These are phyloP conservation scores for Mareca strepera DNA, from an alignment of 2,797 vertebrate species.

Conservation along the genomic window DNA sequence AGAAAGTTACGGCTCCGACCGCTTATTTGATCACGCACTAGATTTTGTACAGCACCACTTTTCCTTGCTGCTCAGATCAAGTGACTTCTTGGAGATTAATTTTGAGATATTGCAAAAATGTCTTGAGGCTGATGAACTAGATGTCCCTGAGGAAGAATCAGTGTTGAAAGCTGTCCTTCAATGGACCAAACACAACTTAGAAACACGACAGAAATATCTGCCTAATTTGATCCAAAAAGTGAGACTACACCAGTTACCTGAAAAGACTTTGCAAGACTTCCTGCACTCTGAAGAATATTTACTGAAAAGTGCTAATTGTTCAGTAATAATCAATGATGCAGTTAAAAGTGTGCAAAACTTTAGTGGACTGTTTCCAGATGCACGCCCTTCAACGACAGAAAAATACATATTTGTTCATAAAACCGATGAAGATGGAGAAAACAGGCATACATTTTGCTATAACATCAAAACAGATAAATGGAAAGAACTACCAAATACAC, in stretches of 20 bases:
- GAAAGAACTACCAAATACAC: conserved; percentile 83
- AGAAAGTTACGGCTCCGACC: conserved; percentile 90
- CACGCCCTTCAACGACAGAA: conserved; percentile 90
- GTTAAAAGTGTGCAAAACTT: conserved; percentile 79
- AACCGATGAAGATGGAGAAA: conserved; percentile 89
- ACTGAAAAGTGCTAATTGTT: conserved; percentile 77
- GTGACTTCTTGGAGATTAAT: conserved; percentile 93
- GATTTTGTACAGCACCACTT: conserved; percentile 90
- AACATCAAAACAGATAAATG: conserved; percentile 89
- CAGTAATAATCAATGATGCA: conserved; percentile 80
- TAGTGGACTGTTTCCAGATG: conserved; percentile 87
- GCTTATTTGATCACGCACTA: conserved; percentile 84
- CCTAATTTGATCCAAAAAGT: conserved; percentile 86
- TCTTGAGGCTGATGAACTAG: conserved; percentile 85
- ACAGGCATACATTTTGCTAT: conserved; percentile 91
- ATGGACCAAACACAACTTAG: conserved; percentile 85
- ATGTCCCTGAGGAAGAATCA: conserved; percentile 87
- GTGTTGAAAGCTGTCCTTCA: conserved; percentile 86
- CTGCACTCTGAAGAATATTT: conserved; percentile 81
- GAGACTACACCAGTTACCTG: conserved; percentile 91
- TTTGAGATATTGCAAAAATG: conserved; percentile 86
- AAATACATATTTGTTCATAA: conserved; percentile 97
- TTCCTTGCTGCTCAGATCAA: conserved; percentile 82
- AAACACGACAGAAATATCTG: conserved; percentile 82
- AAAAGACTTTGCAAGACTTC: conserved; percentile 81